These are phyloP conservation scores for mouse (Mus musculus) DNA, from an alignment of 2,113 vertebrate species.

Conservation along the genomic window GRCm39 chr14:76753001-76753500, in stretches of 20 bases:
- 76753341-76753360: not conserved
- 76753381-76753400: not conserved
- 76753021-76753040: too few species aligned
- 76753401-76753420: not conserved
- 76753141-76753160: not conserved
- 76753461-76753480: not conserved
- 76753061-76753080: too few species aligned
- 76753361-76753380: not conserved
- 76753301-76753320: not conserved
- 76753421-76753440: too few species aligned
- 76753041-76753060: too few species aligned
- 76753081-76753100: not conserved
- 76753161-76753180: fast-evolving
- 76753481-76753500: not conserved
- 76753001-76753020: too few species aligned
- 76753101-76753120: not conserved
- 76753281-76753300: not conserved
- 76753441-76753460: not conserved
- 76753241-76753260: not conserved
- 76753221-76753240: not conserved
- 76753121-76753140: not conserved
- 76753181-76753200: not conserved
- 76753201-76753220: not conserved
- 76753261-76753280: not conserved
- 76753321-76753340: not conserved